These are phyloP conservation scores for Eurystomus gularis DNA, from an alignment of 2,113 vertebrate genomes.

Conservation along the genomic window DNA sequence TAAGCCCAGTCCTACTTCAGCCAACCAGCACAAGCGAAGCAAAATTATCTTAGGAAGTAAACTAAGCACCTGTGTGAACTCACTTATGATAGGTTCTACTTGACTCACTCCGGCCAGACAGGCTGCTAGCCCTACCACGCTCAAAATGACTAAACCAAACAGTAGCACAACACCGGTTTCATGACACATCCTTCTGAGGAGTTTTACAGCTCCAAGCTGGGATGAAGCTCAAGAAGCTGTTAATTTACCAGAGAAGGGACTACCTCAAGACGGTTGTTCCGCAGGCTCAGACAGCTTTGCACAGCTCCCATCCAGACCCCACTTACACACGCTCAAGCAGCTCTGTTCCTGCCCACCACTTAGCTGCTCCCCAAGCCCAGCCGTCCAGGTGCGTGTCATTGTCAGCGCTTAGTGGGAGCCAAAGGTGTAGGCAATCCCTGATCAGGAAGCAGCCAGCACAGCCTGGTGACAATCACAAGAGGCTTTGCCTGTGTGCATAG, in stretches of 20 bases:
- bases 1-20: not conserved
- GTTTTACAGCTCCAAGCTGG: not conserved
- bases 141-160: not conserved
- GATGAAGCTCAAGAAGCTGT: not conserved
- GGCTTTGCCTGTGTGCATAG: not conserved
- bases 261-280: rapidly evolving
- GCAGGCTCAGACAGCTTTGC: not conserved
- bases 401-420: not conserved
- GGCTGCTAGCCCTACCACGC: not conserved
- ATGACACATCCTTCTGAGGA: not conserved
- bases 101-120: not conserved
- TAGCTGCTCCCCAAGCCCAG: not conserved
- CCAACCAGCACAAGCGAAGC: not conserved
- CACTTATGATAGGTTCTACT: not conserved
- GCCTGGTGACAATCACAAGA: rapidly evolving
- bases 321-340: rapidly evolving
- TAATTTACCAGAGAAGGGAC: not conserved
- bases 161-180: not conserved
- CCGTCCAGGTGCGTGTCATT: not conserved
- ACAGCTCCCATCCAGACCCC: rapidly evolving
- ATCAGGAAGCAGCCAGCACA: not conserved
- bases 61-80: not conserved
- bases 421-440: not conserved
- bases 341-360: rapidly evolving
- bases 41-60: not conserved